Evolutionary conservation across 2,888 invertebrate species (phyloP).

Genomic region (Chrysomela aeneicollis): DNA sequence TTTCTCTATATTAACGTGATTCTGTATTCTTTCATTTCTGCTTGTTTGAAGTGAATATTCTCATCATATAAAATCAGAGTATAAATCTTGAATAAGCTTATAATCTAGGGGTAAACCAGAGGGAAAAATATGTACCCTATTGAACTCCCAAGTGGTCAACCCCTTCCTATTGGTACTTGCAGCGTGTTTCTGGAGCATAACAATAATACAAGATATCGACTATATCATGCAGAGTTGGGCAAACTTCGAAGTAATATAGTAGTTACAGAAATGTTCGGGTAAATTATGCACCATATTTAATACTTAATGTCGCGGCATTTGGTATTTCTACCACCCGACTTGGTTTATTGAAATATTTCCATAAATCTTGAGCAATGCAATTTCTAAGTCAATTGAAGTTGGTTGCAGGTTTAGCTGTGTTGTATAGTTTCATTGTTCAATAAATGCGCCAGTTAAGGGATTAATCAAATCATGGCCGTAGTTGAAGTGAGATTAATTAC

Average conservation of each 20-base stretch:
- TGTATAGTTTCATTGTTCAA: constrained; percentile 31
- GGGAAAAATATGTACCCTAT: no score
- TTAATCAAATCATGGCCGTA: constrained; percentile 27
- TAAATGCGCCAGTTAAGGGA: constrained; percentile 22
- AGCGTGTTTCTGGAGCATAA: not conserved
- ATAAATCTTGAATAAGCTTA: no score
- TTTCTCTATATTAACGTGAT: no score
- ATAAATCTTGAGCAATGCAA: constrained; percentile 29
- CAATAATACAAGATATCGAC: constrained; percentile 12
- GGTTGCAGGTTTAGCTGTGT: constrained; percentile 30
- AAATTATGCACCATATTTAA: constrained; percentile 33
- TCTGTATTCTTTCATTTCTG: no score
- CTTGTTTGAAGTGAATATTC: no score
- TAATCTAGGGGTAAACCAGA: no score
- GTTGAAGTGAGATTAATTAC: constrained; percentile 20
- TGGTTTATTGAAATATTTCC: constrained; percentile 27
- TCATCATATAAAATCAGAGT: no score
- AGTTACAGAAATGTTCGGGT: constrained; percentile 19
- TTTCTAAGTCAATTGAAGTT: constrained; percentile 32
- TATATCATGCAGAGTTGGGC: constrained; percentile 7
- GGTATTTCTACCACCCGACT: constrained; percentile 30
- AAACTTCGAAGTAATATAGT: constrained; percentile 8
- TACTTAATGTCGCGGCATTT: constrained; percentile 31
- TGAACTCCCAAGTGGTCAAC: no score
- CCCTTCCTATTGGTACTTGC: not conserved